phyloP scores from a whole-genome alignment of 2,797 vertebrate genomes.

The Halcyon leucocephala region DNA sequence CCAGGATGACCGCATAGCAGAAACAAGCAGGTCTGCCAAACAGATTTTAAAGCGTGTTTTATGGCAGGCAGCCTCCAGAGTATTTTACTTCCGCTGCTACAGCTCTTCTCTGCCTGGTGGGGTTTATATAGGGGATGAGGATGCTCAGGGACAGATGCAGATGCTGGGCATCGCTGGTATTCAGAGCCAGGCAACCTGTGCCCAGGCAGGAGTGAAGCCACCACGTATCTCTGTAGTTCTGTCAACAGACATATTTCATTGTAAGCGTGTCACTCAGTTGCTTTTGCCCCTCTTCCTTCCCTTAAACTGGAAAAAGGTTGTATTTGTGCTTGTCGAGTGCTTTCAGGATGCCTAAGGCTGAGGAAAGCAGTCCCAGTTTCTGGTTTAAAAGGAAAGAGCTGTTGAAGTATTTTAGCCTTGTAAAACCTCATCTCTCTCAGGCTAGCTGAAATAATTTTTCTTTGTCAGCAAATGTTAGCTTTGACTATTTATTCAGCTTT shows the following conservation, averaged over 20 bases:
- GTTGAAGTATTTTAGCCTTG: slow-evolving; percentile 13
- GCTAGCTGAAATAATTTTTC: slow-evolving; percentile 18
- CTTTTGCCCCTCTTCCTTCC: not conserved
- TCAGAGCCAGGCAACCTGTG: not conserved
- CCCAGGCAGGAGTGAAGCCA: not conserved
- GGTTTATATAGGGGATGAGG: not conserved
- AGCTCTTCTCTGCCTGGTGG: not conserved
- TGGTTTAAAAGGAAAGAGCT: not conserved
- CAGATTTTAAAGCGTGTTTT: not conserved
- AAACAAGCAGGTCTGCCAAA: not conserved
- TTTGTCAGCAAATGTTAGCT: slow-evolving; percentile 47
- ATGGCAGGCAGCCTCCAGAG: not conserved
- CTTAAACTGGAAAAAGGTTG: not conserved
- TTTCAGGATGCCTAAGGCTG: not conserved
- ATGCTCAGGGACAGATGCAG: not conserved
- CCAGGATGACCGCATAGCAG: not conserved
- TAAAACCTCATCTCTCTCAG: not conserved
- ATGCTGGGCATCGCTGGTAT: accelerated
- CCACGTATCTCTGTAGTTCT: not conserved
- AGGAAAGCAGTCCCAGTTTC: not conserved
- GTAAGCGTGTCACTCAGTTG: accelerated
- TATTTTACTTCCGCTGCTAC: not conserved
- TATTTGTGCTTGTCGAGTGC: not conserved
- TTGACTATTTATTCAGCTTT: slow-evolving; percentile 43
- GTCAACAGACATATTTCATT: not conserved